Evolutionary conservation across 2,113 vertebrate genomes (phyloP), one percentile per base, ranked within the genome.

Genomic region (Thunnus thynnus): DNA sequence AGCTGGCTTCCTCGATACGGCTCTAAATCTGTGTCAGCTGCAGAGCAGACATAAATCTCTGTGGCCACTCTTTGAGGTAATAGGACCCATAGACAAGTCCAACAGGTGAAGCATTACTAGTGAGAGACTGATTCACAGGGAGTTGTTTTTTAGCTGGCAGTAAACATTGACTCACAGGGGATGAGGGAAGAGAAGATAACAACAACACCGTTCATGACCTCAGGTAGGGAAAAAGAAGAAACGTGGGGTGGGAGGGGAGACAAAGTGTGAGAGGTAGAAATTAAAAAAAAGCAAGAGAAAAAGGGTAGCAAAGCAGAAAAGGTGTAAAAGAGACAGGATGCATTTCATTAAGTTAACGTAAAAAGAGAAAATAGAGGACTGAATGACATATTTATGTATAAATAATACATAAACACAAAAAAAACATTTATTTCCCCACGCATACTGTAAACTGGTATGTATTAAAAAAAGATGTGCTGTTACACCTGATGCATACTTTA

Each of bases 1-100:
- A 90, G 88, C 86, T 91, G 89, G 85, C 80, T 86, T 27, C 67
- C 80, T 76, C 3, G 60, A 85, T 77, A 65, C 13, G 16, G 55
- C 72, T 81, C 83, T 83, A 88, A 91, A 91, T 86, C 87, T 57
- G 77, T 75, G 84, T 90, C 88, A 86, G 85, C 86, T 79, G 72
- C 86, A 81, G 76, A 66, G 78, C 50, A 16, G 11, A 91, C 79
- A 89, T 89, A 86, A 90, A 92, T 89, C 88, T 90, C 85, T 52
- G 27, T n/a, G 66, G 82, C 56, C 74, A 20, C 64, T 73, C 86
- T 72, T 80, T 41, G 46, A 76, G 88, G 75, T 83, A 86, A 83
- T 66, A 69, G 74, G 72, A 81, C 60, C 16, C 63, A 47, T n/a
- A 72, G 73, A 85, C 20, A 3, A 61, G 80, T 75, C 86, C 88